Conservation (phyloP, 35 echinoderm and acorn worm species). For the Apostichopus japonicus region DNA sequence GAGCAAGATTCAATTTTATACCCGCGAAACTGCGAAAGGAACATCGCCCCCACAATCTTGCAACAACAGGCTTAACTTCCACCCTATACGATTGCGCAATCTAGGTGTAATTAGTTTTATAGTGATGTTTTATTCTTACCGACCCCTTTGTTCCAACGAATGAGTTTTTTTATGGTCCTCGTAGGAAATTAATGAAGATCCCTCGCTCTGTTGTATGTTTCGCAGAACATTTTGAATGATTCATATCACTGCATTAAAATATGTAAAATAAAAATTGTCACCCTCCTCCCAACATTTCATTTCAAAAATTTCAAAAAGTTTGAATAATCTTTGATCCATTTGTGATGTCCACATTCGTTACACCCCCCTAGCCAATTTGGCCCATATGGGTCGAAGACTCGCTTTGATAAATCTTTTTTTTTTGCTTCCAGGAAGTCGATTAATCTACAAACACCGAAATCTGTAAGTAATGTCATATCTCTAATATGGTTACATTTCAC, state of each 20-base stretch:
- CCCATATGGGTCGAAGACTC: slow-evolving; percentile 8
- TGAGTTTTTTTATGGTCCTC: neutral
- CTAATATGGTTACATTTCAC: neutral
- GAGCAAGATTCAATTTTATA: no score
- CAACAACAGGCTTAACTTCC: no score
- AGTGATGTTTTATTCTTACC: neutral
- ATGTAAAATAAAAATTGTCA: neutral
- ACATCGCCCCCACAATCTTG: no score
- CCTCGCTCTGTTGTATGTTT: no score
- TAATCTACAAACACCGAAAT: neutral
- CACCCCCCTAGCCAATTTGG: slow-evolving; percentile 22
- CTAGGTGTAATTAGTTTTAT: neutral
- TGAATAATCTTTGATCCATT: neutral
- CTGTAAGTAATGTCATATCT: neutral
- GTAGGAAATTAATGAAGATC: neutral
- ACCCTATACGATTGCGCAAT: neutral
- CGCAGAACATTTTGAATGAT: neutral
- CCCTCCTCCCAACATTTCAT: neutral
- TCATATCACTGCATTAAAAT: neutral
- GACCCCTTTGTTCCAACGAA: neutral
- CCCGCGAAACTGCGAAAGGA: no score
- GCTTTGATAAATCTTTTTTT: neutral
- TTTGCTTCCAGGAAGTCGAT: neutral
- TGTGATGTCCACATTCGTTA: neutral
- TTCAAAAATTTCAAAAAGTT: neutral